phyloP scores from a whole-genome alignment of 2,797 vertebrate genomes.

The Crypturellus tataupa region DNA sequence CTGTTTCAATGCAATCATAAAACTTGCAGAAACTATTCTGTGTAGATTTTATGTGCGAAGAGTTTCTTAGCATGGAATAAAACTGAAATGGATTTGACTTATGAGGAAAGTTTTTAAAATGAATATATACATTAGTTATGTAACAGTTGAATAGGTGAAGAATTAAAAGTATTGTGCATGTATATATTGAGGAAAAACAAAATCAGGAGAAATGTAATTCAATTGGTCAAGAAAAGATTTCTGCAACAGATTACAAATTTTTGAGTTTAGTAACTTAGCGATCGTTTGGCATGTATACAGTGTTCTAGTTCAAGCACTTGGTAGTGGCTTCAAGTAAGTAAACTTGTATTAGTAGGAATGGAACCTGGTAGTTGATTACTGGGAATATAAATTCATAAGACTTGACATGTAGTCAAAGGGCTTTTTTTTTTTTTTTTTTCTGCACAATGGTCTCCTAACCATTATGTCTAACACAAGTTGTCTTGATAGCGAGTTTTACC shows the following conservation, averaged over 20 bases:
- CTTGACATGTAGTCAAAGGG: background rate
- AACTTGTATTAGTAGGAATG: background rate
- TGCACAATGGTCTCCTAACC: background rate
- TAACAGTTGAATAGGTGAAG: background rate
- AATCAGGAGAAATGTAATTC: background rate
- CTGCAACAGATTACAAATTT: background rate
- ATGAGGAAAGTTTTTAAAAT: background rate
- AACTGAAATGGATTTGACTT: background rate
- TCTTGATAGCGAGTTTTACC: background rate
- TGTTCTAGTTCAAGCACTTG: background rate
- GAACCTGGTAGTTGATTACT: background rate
- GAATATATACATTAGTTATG: background rate
- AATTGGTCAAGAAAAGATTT: slow-evolving; percentile 25
- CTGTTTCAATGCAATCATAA: background rate
- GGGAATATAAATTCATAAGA: background rate
- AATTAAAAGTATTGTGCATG: background rate
- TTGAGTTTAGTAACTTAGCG: background rate
- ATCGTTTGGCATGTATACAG: background rate
- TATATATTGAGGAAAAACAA: background rate
- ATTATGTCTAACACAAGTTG: background rate
- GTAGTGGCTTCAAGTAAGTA: background rate
- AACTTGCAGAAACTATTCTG: background rate
- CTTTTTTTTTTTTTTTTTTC: too few relatives aligned
- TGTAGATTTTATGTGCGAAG: too few relatives aligned
- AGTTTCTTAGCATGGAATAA: background rate